Conservation (phyloP, 1,140 invertebrate species). For the Drosophila jambulina region DNA sequence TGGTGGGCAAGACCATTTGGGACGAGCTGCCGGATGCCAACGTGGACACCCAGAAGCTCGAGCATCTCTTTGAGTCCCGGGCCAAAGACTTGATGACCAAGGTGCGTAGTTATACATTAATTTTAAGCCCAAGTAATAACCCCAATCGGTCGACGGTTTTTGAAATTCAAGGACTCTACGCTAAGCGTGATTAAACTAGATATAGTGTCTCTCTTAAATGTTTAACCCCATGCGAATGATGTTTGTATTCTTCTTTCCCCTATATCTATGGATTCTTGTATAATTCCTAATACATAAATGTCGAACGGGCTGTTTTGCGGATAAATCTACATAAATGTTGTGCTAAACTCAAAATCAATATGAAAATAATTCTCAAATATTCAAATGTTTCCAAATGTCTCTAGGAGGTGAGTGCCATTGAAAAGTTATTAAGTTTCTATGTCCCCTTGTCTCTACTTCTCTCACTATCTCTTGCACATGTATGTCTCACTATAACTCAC, state of each 20-base stretch:
- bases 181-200: constrained; percentile 62
- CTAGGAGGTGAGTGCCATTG: constrained; percentile 78
- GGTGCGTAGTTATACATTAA: constrained; percentile 86
- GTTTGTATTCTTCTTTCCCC: constrained; percentile 71
- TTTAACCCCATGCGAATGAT: constrained; percentile 72
- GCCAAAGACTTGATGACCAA: constrained; percentile 98
- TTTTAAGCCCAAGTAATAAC: background rate
- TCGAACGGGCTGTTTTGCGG: constrained; percentile 78
- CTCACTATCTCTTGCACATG: constrained; percentile 33
- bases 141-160: constrained; percentile 52
- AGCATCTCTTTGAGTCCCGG: constrained; percentile 98
- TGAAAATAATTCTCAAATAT: constrained; percentile 50
- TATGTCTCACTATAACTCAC: constrained; percentile 34
- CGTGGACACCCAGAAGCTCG: constrained; percentile 96
- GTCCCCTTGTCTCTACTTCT: constrained; percentile 43
- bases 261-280: constrained; percentile 66
- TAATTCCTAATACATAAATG: constrained; percentile 65
- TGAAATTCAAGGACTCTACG: constrained; percentile 39
- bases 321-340: constrained; percentile 75
- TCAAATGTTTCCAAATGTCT: constrained; percentile 65
- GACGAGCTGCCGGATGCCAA: constrained; percentile 94
- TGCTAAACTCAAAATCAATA: constrained; percentile 67
- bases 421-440: constrained; percentile 57
- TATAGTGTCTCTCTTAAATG: constrained; percentile 31
- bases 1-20: constrained; percentile 94